Base-by-base conservation (phyloP, 2,797 vertebrate genomes). In the Rhynchotus rufescens region DNA sequence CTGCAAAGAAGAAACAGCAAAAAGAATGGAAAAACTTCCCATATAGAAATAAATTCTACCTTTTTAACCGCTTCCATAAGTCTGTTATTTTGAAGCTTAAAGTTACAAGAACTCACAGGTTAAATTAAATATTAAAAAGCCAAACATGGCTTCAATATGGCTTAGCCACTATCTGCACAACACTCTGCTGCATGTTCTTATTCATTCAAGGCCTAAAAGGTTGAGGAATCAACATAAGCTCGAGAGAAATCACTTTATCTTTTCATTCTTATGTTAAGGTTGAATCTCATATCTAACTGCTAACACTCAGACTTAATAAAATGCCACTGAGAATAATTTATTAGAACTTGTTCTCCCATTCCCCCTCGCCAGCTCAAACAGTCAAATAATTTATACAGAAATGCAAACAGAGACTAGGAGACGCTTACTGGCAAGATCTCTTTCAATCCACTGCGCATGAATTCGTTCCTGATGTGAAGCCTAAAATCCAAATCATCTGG, bases 391-490 rank as follows among this genome's bases (percentile, higher is more conserved):
- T 98, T 98, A 98, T 98, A 98, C 97, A 98, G 97, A 96, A 98
- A 98, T 97, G 96, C 90, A 96, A 64, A 95, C 82, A 82, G 74
- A 96, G 86, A 88, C 93, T 94, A 92, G 80, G 54, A 92, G 95
- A 95, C 66, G 85, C 99, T 99, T 99, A 99, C 99, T 95, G 98
- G 99, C 96, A 99, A 96, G 97, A 99, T 98, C 94, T 99, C 98
- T 98, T 98, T 99, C 96, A 99, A 98, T 97, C 99, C 99, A 94
- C 98, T 99, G 93, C 99, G 99, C 98, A 99, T 99, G 98, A 99
- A 99, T 98, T 99, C 99, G 98, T 99, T 99, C 98, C 99, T 98
- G 97, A 99, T 98, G 96, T 99, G 99, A 96, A 99, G 98, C 96
- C 99, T 98, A 96, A 99, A 98, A 98, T 99, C 99, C 98, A 99